Base-by-base conservation (phyloP, 2,797 vertebrate genomes). In the Vespertilio murinus region DNA sequence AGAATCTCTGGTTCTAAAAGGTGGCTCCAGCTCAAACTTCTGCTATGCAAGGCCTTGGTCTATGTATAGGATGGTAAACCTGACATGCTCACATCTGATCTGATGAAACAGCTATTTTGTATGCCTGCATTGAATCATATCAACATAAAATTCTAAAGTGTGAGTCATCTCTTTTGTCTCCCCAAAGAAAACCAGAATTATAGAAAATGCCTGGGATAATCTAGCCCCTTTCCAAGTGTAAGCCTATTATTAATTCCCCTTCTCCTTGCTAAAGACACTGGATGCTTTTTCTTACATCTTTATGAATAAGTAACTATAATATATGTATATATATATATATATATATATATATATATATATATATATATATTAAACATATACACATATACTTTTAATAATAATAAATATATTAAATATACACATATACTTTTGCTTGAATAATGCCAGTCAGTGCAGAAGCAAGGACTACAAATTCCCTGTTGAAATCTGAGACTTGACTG, bases 111-210 rank as follows among this genome's bases (percentile, higher is more conserved):
- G 16, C 30, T 65, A 1, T 73, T 84, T 78, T 90, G 70, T 64
- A 8, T 49, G 80, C 42, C 61, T 45, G 1, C 13, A 8, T 12
- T 35, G 35, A 94, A 18, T 79, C 64, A 25, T 17, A 11, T 64
- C 49, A 90, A 88, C 65, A 22, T 30, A 75, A 45, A 20, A 28
- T 67, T 87, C 42, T 59, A 35, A 88, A 93, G 33, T 90, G 33
- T 90, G 79, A 94, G 38, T 83, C 86, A 59, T 90, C 28, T 77
- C 22, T 64, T 74, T 69, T 94, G n/a, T 74, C 47, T 96, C 28
- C n/a, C 47, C 23, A 80, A 42, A 65, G 18, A 71, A 56, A 88
- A 86, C 38, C n/a, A 71, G 64, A 30, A 22, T 78, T 45, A 88
- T 49, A 52, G 56, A 69, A 94, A 93, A 70, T 20, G 16, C 61